Conservation (phyloP, 2,113 vertebrate genomes). For the Gambusia holbrooki region DNA sequence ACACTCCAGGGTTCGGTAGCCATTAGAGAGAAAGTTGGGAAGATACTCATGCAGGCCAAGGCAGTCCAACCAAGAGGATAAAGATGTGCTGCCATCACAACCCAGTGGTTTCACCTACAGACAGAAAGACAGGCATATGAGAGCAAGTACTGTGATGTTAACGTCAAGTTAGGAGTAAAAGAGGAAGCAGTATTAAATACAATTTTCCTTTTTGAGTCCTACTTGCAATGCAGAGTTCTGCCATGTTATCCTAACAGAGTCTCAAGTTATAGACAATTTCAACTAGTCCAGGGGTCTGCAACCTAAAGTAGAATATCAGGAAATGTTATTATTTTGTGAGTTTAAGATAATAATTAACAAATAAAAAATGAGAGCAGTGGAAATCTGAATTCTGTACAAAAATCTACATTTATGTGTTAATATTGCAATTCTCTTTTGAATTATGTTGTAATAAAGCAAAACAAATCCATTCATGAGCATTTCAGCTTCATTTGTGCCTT, state of each 20-base stretch:
- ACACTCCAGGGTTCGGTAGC: slow-evolving; percentile 94
- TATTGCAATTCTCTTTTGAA: not conserved
- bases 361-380: not conserved
- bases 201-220: not conserved
- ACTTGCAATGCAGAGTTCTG: not conserved
- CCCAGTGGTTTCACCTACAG: slow-evolving; percentile 91
- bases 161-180: not conserved
- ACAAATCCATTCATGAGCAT: not conserved
- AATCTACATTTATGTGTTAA: not conserved
- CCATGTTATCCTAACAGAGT: not conserved
- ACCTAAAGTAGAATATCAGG: not conserved
- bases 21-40: slow-evolving; percentile 93
- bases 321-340: not conserved
- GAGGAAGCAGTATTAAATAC: not conserved
- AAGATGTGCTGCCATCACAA: slow-evolving; percentile 89
- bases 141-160: not conserved
- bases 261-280: not conserved
- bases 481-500: not conserved
- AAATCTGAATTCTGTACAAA: not conserved
- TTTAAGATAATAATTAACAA: not conserved
- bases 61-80: slow-evolving; percentile 91
- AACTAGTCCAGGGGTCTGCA: not conserved
- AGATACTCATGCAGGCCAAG: slow-evolving; percentile 94
- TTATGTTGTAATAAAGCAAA: not conserved
- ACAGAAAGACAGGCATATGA: not conserved